Base-by-base conservation (phyloP, 2,888 invertebrate species). In the Drosophila anomalata region DNA sequence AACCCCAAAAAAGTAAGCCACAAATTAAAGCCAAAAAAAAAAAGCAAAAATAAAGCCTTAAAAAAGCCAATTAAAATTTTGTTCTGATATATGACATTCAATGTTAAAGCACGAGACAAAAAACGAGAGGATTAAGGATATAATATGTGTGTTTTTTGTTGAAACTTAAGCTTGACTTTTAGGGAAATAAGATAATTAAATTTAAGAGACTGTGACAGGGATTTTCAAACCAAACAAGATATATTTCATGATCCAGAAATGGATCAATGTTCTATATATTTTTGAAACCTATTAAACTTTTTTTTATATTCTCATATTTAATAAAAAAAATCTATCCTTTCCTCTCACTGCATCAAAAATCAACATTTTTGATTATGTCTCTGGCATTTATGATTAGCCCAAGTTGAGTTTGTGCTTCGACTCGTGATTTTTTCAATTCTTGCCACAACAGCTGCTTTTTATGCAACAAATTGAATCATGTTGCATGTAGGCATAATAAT, bases 401-500 rank as follows among this genome's bases (percentile, higher is more conserved):
- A 66, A 70, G 55, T 60, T 72, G 66, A 72, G 61, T 68, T 68
- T 20, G 17, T 42, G 47, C 39, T 14, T 26, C 20, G 44, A 44
- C 44, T 44, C 29, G 8, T 29, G 29, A 29, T 29, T 9, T 29
- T 29, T 9, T 29, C 29, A 9, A 29, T 29, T 29, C 44, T 20
- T 20, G 54, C 48, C 44, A 36, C 36, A n/a, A 63, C 82, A 72
- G 75, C 77, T 82, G 77, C 69, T 77, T 76, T 63, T 59, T 62
- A 77, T 84, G 73, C 77, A 72, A 69, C 65, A 75, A 78, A 82
- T 85, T 81, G 82, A 72, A 67, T 41, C 69, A 81, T 77, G 76
- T 76, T 79, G 85, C 87, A 84, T 76, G 84, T 85, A 76, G 76
- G 84, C 59, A 81, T 81, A 87, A 86, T 85, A 88, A 85, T 88